Evolutionary conservation across 2,113 vertebrate species (phyloP).

Genomic region (Erythrocercus mccallii): DNA sequence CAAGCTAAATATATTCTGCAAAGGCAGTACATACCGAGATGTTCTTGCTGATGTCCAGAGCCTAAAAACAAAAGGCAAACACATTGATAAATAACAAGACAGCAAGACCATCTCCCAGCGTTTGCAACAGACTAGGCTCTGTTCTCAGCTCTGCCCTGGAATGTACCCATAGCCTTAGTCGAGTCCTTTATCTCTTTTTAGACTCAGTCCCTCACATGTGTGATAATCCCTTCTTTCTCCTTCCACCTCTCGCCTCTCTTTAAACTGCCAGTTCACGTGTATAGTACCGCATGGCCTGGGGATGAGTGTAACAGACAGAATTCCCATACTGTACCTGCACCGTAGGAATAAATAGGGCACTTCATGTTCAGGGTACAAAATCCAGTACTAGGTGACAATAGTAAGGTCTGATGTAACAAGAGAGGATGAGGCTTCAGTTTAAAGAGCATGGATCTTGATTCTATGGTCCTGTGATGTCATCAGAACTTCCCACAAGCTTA

Average conservation of each 20-base stretch:
- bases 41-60: not conserved
- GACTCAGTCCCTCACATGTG: not conserved
- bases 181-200: not conserved
- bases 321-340: not conserved
- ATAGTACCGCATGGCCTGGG: not conserved
- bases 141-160: not conserved
- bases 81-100: not conserved
- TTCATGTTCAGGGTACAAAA: not conserved
- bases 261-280: not conserved
- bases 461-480: not conserved
- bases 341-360: not conserved
- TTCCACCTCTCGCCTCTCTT: not conserved
- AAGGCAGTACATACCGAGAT: slow-evolving; percentile 26
- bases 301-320: not conserved
- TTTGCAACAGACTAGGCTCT: not conserved
- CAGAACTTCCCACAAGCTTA: not conserved
- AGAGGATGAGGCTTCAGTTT: not conserved
- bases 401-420: not conserved
- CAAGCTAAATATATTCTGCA: not conserved
- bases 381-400: not conserved
- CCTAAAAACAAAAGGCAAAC: slow-evolving; percentile 7
- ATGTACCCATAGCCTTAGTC: not conserved
- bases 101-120: not conserved
- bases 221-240: not conserved
- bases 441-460: not conserved